Percentiles rank a stretch among this genome's conserved stretches.
Evolutionary conservation across 2,113 vertebrate genomes (phyloP).

Genomic region (Sinocyclocheilus grahami): DNA sequence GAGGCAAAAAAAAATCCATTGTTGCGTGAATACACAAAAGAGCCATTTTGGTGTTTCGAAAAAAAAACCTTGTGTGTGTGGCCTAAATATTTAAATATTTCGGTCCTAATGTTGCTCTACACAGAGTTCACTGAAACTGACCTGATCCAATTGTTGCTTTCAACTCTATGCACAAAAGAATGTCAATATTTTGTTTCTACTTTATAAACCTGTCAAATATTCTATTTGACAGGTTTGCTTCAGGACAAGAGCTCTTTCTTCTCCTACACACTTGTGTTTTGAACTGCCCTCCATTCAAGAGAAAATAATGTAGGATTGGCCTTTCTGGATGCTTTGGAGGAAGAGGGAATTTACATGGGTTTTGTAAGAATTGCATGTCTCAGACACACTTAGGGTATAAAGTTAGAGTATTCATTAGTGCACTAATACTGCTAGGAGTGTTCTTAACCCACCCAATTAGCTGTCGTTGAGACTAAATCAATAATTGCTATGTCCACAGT

Average conservation of each 20-base stretch:
- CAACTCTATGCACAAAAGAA: not conserved
- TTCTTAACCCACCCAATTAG: slow-evolving; percentile 8
- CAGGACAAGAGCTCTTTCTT: not conserved
- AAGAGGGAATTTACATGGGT: not conserved
- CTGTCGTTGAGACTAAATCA: not conserved
- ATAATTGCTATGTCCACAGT: not conserved
- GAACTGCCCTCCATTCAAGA: not conserved
- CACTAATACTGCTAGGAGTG: not conserved
- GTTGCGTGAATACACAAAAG: slow-evolving; percentile 10
- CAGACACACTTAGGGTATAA: not conserved
- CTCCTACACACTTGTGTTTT: slow-evolving; percentile 20
- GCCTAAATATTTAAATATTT: slow-evolving; percentile 29
- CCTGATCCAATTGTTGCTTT: slow-evolving; percentile 7
- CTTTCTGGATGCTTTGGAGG: not conserved
- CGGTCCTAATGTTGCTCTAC: not conserved
- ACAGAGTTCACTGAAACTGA: not conserved
- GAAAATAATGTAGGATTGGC: not conserved
- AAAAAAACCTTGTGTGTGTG: not conserved
- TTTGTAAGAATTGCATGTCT: not conserved
- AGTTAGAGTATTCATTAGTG: not conserved
- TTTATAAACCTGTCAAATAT: too few species aligned
- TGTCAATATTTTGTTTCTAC: not conserved
- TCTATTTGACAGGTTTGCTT: slow-evolving; percentile 18
- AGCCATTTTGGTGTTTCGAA: not conserved
- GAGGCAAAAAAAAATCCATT: not conserved